phyloP scores from a whole-genome alignment of 2,888 invertebrate genomes.

The Chesias legatella region DNA sequence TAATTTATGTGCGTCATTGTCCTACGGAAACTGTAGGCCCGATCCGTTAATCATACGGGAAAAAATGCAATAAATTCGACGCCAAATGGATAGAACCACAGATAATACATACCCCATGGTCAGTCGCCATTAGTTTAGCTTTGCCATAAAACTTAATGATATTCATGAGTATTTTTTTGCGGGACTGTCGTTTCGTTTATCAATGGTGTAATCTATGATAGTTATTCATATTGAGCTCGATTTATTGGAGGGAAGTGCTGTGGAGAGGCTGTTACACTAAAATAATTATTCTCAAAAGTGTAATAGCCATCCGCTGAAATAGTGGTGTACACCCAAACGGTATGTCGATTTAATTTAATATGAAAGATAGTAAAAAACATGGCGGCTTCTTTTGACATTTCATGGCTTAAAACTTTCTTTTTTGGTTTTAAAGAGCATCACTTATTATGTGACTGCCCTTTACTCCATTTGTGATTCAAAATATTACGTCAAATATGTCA shows the following conservation, averaged over 20 bases:
- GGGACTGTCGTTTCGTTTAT: slow-evolving; percentile 68
- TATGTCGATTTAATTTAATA: too few relatives aligned
- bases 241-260: slow-evolving; percentile 42
- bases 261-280: slow-evolving; percentile 42
- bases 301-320: too few relatives aligned
- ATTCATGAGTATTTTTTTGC: slow-evolving; percentile 63
- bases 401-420: too few relatives aligned
- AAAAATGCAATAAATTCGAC: slow-evolving; percentile 60
- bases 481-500: too few relatives aligned
- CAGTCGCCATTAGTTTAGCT: slow-evolving; percentile 26
- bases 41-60: slow-evolving; percentile 66
- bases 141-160: slow-evolving; percentile 39
- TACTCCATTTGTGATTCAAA: too few relatives aligned
- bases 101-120: slow-evolving; percentile 35
- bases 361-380: too few relatives aligned
- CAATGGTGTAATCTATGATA: slow-evolving; percentile 72
- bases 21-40: slow-evolving; percentile 71
- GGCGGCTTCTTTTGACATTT: too few relatives aligned
- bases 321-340: too few relatives aligned
- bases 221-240: slow-evolving; percentile 67
- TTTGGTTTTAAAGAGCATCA: too few relatives aligned
- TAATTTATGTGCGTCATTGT: slow-evolving; percentile 72
- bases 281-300: too few relatives aligned
- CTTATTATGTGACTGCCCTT: too few relatives aligned
- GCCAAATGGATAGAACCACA: slow-evolving; percentile 18